Percentiles rank a stretch among this genome's conserved stretches.
Evolutionary conservation across 2,113 vertebrate genomes (phyloP).

Genomic region (Proterorhinus semilunaris): DNA sequence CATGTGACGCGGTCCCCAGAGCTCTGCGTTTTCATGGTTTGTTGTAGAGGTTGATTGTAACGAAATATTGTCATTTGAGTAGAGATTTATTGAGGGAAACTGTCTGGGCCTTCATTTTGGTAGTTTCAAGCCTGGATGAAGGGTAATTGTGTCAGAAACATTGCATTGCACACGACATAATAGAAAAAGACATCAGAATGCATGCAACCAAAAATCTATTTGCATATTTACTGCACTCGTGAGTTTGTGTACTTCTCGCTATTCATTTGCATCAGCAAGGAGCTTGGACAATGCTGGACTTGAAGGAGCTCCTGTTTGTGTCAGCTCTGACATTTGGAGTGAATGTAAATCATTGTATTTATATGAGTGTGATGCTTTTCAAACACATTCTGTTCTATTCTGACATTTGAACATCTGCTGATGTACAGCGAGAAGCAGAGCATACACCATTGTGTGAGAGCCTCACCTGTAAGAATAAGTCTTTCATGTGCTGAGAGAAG

Average conservation of each 20-base stretch:
- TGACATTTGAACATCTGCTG: conserved; percentile 34
- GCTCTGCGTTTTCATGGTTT: conserved; percentile 6
- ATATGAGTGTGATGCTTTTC: conserved; percentile 16
- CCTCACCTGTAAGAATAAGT: conserved; percentile 12
- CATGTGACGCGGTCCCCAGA: conserved; percentile 40
- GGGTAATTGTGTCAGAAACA: no score
- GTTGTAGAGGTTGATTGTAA: neutral
- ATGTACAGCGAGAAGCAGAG: conserved; percentile 14
- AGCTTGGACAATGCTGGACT: conserved; percentile 22
- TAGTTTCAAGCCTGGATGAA: no score
- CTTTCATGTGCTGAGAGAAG: conserved; percentile 11
- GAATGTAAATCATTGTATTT: conserved; percentile 13
- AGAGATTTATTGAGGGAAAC: neutral
- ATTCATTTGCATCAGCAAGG: neutral
- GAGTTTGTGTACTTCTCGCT: no score
- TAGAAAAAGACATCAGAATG: no score
- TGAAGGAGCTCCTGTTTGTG: conserved; percentile 33
- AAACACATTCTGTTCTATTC: neutral
- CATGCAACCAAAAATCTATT: no score
- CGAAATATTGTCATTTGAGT: neutral
- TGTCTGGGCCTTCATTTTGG: neutral
- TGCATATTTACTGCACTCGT: no score
- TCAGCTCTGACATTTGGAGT: conserved; percentile 42
- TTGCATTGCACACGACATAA: no score
- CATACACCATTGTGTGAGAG: conserved; percentile 9